Evolutionary conservation across 2,113 vertebrate genomes (phyloP).

Genomic region (Scalopus aquaticus): DNA sequence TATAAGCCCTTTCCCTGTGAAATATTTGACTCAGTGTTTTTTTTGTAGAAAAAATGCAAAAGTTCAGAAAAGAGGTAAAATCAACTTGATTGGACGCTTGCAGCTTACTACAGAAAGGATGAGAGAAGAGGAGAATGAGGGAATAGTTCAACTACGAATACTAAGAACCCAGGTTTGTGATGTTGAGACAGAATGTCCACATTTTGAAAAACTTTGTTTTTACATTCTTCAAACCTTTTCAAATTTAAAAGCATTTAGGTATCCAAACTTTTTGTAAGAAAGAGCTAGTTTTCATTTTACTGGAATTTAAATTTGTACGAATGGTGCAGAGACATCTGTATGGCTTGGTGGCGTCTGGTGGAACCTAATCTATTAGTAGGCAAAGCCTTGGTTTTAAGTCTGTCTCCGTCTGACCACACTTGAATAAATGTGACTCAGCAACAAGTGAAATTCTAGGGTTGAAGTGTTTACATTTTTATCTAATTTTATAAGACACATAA

Average conservation of each 20-base stretch:
- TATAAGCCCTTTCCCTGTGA: not conserved
- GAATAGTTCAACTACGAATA: slow-evolving; percentile 98
- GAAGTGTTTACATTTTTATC: slow-evolving; percentile 16
- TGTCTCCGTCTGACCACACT: not conserved
- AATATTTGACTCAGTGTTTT: slow-evolving; percentile 66
- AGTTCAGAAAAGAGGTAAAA: slow-evolving; percentile 99
- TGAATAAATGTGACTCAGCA: not conserved
- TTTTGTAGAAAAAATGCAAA: slow-evolving; percentile 97
- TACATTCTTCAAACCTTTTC: not conserved
- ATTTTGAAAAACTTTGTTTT: not conserved
- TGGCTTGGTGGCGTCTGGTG: not conserved
- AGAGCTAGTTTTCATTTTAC: slow-evolving; percentile 19
- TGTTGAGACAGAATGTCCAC: slow-evolving; percentile 11
- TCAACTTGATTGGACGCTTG: slow-evolving; percentile 98
- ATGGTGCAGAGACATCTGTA: not conserved
- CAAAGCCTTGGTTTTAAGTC: not conserved
- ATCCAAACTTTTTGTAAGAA: not conserved
- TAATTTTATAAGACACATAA: not conserved
- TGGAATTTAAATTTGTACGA: not conserved
- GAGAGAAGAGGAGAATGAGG: slow-evolving; percentile 99
- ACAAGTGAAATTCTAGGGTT: not conserved
- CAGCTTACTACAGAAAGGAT: slow-evolving; percentile 99
- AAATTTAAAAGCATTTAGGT: not conserved
- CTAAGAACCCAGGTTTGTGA: slow-evolving; percentile 96
- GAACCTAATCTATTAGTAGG: not conserved